These are phyloP conservation scores for Desmophyllum pertusum DNA, from an alignment of 92 coral and sea anemone genomes.

Conservation along the genomic window DNA sequence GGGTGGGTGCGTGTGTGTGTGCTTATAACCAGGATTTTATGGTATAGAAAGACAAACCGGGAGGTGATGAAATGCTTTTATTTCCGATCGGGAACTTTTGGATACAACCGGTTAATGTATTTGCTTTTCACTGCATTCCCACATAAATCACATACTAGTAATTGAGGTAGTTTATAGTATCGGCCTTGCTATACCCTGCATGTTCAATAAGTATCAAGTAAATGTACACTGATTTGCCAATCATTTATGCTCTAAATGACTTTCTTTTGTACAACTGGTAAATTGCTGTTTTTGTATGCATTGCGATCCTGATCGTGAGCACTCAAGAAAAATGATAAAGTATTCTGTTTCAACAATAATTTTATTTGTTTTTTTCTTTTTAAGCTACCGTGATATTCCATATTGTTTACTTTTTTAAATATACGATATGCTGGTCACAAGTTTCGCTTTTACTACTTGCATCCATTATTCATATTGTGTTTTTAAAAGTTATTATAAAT, in stretches of 20 bases:
- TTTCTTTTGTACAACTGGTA: background rate
- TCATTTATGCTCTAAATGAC: too few species aligned
- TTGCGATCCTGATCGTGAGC: background rate
- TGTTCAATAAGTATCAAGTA: background rate
- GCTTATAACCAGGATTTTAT: too few species aligned
- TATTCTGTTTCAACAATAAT: background rate
- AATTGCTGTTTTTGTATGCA: background rate
- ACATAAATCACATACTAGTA: background rate
- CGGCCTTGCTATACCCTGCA: too few species aligned
- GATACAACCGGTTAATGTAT: too few species aligned
- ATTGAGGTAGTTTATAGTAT: too few species aligned
- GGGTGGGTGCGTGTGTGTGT: too few species aligned
- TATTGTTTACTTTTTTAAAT: background rate
- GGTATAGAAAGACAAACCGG: too few species aligned
- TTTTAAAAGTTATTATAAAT: background rate
- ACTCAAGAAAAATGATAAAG: too few species aligned
- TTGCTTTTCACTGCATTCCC: background rate
- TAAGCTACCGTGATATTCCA: background rate
- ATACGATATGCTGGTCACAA: conserved; percentile 3
- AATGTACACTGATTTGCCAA: background rate
- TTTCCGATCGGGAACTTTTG: background rate
- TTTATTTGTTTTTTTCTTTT: conserved; percentile 1
- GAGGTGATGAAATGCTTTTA: background rate
- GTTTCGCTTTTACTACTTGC: background rate
- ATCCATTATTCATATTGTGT: background rate